These are phyloP conservation scores for Latheticus oryzae DNA, from an alignment of 2,888 invertebrate species.

Conservation along the genomic window DNA sequence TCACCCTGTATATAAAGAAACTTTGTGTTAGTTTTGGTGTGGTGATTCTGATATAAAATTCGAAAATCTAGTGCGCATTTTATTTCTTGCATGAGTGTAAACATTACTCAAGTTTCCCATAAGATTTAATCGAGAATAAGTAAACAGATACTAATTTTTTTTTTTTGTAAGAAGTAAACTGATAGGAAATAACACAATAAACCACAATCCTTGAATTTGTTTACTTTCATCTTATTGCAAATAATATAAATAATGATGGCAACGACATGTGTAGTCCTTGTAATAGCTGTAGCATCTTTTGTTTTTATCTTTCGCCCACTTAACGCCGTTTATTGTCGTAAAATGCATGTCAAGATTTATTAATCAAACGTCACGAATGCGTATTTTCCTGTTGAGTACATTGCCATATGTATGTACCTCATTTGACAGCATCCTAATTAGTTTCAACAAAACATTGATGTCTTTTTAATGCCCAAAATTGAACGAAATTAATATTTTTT, in stretches of 20 bases:
- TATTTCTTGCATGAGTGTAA: no score
- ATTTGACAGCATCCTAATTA: neutral
- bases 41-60: no score
- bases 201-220: slow-evolving; percentile 50
- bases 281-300: slow-evolving; percentile 38
- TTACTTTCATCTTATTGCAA: slow-evolving; percentile 19
- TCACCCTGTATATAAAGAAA: no score
- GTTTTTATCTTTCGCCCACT: slow-evolving; percentile 38
- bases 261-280: slow-evolving; percentile 13
- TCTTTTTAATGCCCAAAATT: no score
- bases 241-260: slow-evolving; percentile 14
- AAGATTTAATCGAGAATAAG: neutral
- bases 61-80: no score
- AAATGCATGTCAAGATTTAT: slow-evolving; percentile 31
- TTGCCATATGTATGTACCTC: slow-evolving; percentile 5
- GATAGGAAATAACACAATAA: neutral
- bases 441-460: no score
- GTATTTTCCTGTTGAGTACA: no score
- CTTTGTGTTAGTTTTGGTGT: no score
- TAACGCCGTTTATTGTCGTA: slow-evolving; percentile 19
- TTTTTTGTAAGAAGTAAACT: neutral
- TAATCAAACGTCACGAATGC: slow-evolving; percentile 7
- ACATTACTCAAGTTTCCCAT: slow-evolving; percentile 3
- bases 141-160: neutral
- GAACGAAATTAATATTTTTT: no score